These are phyloP conservation scores for Torymus tubicola DNA, from an alignment of 2,888 invertebrate species.

Conservation along the genomic window DNA sequence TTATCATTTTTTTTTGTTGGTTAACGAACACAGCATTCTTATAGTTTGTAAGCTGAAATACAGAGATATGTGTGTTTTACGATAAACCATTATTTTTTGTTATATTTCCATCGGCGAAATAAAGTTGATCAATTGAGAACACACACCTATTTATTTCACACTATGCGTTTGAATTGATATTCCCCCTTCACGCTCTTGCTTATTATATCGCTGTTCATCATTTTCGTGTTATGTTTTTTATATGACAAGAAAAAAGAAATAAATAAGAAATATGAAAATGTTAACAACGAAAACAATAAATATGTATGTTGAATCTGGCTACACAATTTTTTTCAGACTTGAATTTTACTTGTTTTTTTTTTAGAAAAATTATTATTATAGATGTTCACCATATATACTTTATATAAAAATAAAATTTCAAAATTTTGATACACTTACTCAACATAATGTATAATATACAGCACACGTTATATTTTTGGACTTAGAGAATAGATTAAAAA, in stretches of 20 bases:
- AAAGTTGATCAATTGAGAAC: slow-evolving; percentile 29
- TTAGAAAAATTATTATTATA: too few relatives aligned
- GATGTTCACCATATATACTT: too few relatives aligned
- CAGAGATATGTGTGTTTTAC: slow-evolving; percentile 1
- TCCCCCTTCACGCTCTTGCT: slow-evolving; percentile 48
- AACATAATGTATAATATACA: too few relatives aligned
- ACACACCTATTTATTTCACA: slow-evolving; percentile 19
- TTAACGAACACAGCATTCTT: slow-evolving; percentile 36
- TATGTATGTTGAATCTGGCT: background rate
- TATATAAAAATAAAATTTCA: too few relatives aligned
- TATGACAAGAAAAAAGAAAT: background rate
- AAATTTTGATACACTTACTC: too few relatives aligned
- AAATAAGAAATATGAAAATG: background rate
- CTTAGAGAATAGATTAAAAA: too few relatives aligned
- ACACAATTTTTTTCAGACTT: too few relatives aligned
- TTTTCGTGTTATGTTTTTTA: background rate
- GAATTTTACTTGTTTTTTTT: too few relatives aligned
- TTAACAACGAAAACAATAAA: too few relatives aligned
- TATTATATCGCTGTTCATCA: slow-evolving; percentile 5
- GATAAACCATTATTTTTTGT: slow-evolving; percentile 33
- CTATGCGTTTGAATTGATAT: slow-evolving; percentile 36
- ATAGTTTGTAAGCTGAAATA: slow-evolving; percentile 23
- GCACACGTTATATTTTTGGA: too few relatives aligned
- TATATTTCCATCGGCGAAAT: slow-evolving; percentile 28
- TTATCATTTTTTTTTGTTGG: background rate